These are phyloP conservation scores for Mactromeris polynyma DNA, from an alignment of 2,888 invertebrate genomes.

Conservation along the genomic window DNA sequence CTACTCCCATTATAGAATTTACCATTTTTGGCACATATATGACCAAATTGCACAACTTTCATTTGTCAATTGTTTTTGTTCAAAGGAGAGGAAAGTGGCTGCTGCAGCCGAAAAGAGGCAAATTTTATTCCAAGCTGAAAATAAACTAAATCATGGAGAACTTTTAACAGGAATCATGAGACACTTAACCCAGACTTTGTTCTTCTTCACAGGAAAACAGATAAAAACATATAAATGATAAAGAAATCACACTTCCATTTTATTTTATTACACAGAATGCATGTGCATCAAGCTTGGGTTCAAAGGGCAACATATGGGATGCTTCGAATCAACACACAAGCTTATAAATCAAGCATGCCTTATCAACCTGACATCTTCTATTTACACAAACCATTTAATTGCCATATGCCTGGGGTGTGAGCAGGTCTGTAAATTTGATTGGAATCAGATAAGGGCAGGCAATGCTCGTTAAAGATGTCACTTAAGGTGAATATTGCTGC, in stretches of 20 bases:
- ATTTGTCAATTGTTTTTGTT: no score
- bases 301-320: slow-evolving; percentile 1
- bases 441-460: slow-evolving; percentile 28
- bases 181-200: not conserved
- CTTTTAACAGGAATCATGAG: no score
- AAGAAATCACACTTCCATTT: slow-evolving; percentile 1
- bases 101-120: no score
- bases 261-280: not conserved
- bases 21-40: no score
- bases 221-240: not conserved
- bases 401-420: slow-evolving; percentile 53
- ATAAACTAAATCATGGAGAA: no score
- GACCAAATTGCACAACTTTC: no score
- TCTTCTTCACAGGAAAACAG: not conserved
- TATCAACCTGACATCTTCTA: slow-evolving; percentile 55
- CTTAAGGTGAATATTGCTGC: slow-evolving; percentile 17
- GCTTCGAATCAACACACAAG: not conserved
- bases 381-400: slow-evolving; percentile 56
- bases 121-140: no score
- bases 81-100: no score
- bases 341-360: slow-evolving; percentile 49
- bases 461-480: slow-evolving; percentile 37
- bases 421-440: slow-evolving; percentile 49
- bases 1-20: no score
- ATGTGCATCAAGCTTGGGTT: not conserved